phyloP scores from a whole-genome alignment of 2,888 invertebrate genomes.

The Drosophila algonquin region DNA sequence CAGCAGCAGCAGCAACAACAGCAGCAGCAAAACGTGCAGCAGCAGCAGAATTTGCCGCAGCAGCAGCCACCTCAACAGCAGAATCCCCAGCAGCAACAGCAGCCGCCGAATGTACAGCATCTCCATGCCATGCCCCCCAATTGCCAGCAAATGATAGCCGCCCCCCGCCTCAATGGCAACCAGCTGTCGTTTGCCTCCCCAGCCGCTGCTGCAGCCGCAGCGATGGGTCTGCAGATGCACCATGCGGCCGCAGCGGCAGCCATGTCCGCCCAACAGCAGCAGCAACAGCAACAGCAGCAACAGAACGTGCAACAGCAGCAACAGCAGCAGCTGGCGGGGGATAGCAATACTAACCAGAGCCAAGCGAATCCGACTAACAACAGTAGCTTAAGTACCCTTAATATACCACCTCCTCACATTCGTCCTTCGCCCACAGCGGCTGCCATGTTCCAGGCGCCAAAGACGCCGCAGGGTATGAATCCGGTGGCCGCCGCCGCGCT shows the following conservation, averaged over 20 bases:
- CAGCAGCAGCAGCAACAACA: conserved; percentile 84
- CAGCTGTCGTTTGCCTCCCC: conserved; percentile 84
- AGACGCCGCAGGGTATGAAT: conserved; percentile 88
- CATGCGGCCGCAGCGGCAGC: conserved; percentile 82
- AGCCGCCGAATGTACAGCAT: conserved; percentile 58
- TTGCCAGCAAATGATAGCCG: conserved; percentile 84
- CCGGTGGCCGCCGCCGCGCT: conserved; percentile 86
- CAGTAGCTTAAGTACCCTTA: conserved; percentile 85
- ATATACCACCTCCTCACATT: conserved; percentile 87
- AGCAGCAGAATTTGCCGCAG: conserved; percentile 83
- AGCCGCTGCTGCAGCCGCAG: conserved; percentile 83
- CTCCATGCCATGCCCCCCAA: conserved; percentile 48
- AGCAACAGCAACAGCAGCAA: conserved; percentile 64
- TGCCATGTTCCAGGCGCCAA: conserved; percentile 93
- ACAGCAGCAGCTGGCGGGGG: conserved; percentile 43
- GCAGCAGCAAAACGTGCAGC: conserved; percentile 69
- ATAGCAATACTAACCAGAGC: conserved; percentile 37
- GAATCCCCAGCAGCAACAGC: conserved; percentile 85
- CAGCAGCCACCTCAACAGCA: conserved; percentile 84
- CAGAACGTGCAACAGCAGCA: conserved; percentile 41
- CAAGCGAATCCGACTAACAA: conserved; percentile 82
- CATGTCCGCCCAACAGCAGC: conserved; percentile 76
- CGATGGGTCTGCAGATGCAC: conserved; percentile 85
- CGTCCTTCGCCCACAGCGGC: conserved; percentile 88
- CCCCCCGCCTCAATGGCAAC: conserved; percentile 87